Base-by-base conservation (phyloP, 1,140 invertebrate species). In the Sminthurides bifidus region DNA sequence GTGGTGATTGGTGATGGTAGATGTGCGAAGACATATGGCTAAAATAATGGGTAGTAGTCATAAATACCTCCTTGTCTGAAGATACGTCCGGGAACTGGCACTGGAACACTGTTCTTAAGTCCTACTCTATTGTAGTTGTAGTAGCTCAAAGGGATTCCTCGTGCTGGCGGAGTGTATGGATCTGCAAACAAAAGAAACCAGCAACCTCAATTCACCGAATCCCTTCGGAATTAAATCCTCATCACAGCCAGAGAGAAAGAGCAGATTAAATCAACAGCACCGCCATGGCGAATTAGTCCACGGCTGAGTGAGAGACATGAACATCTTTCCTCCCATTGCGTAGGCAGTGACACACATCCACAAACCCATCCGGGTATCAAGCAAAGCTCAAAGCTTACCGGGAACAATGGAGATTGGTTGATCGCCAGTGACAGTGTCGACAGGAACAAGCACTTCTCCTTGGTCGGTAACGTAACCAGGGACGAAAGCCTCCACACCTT, bases 381-480 rank as follows among this genome's bases (percentile, higher is more conserved):
- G 33, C n/a, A 15, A 2, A 3, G 19, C 21, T 54, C 17, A 46
- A 26, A 26, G 26, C 46, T 54, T 49, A 64, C 62, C 62, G 33
- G 56, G 57, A 26, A 65, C 63, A 38, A 65, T 60, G n/a, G 63
- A 57, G 29, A 65, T 61, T 27, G 60, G 59, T 43, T 59, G 57
- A 52, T 58, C 54, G 52, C 63, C 63, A 15, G 58, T 61, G 37
- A 65, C 63, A 4, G 63, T 65, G 44, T 65, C 63, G 33, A 65
- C 59, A 0, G 63, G 63, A 14, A 65, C 63, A 2, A 65, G 46
- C 8, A 65, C 59, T 50, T 65, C 63, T 52, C 63, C 63, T 58
- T 65, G 59, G 19, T 65, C 63, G 27, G 63, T 65, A 45, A 65
- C 60, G 38, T 65, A 65, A 17, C 63, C 63, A 17, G 63, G 63